Evolutionary conservation across 2,888 invertebrate species (phyloP), one percentile per base, ranked within the genome.

Genomic region (Ophion ventricosus): DNA sequence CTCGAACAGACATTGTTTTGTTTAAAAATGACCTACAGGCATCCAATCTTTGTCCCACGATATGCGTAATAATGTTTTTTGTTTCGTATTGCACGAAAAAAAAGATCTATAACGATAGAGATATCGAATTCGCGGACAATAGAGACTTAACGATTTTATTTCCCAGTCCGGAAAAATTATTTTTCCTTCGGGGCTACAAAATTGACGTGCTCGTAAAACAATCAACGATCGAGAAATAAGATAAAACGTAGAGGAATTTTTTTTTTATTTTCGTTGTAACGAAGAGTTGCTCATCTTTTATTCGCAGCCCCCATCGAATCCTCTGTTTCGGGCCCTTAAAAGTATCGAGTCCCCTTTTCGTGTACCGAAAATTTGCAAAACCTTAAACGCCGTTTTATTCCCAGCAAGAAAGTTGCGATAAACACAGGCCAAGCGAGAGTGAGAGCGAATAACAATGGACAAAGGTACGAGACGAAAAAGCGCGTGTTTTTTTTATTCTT

Each of bases 361-460:
- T 17, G 49, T 49, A 2, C 17, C 49, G 3, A 5, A 20, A 23
- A 23, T 59, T 54, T 57, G 26, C 29, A 11, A 17, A 40, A n/a
- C 43, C 20, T 23, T 7, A 74, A 26, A 63, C n/a, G 20, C 54
- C 69, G 61, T 73, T 59, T 8, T 25, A n/a, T 35, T 20, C 35
- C 54, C 20, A 10, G n/a, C n/a, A 26, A 59, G 20, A 29, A 66
- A 56, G 25, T 25, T 57, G 26, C 17, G 20, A 43, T 25, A 49
- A 66, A 82, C 64, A 26, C 81, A 78, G 78, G 73, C 63, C 40
- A 63, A 84, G 70, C 57, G 63, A 69, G 43, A 74, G 43, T 66
- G 59, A 72, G 54, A 81, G 63, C 35, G 69, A 23, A 3, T 10
- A 61, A 8, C 5, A 73, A 74, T 70, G 64, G 61, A 73, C 43